phyloP scores from a whole-genome alignment of 1,140 invertebrate genomes.

The Papilio aristodemus region DNA sequence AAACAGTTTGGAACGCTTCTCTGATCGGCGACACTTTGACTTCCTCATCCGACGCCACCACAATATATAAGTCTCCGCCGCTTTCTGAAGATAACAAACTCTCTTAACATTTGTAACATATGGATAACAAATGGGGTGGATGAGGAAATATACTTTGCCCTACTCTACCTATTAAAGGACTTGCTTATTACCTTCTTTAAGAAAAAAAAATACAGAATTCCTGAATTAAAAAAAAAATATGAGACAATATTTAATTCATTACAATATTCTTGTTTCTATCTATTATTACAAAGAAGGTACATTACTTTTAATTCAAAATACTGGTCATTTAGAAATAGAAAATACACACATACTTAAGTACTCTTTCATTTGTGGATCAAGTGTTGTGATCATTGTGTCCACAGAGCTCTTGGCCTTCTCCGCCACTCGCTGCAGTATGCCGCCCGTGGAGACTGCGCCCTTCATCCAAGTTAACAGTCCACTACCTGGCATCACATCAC shows the following conservation, averaged over 20 bases:
- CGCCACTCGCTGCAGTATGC: constrained; percentile 72
- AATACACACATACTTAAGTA: constrained; percentile 85
- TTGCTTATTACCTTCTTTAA: too few relatives aligned
- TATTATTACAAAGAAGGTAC: too few relatives aligned
- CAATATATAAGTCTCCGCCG: constrained; percentile 87
- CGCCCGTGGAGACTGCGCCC: constrained; percentile 79
- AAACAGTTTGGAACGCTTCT: constrained; percentile 90
- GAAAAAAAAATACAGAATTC: too few relatives aligned
- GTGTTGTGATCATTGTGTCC: constrained; percentile 92
- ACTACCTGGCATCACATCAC: constrained; percentile 77
- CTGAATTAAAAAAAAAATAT: too few relatives aligned
- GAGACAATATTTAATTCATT: too few relatives aligned
- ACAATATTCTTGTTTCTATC: too few relatives aligned
- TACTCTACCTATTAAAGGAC: too few relatives aligned
- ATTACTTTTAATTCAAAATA: too few relatives aligned
- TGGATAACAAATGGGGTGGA: too few relatives aligned
- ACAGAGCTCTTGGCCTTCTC: constrained; percentile 92
- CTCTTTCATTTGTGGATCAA: constrained; percentile 95
- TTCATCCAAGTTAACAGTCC: constrained; percentile 82
- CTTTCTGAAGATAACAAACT: constrained; percentile 83
- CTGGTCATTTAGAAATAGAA: too few relatives aligned
- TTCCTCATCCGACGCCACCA: constrained; percentile 90
- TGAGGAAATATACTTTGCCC: constrained; percentile 25
- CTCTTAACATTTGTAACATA: constrained; percentile 6
- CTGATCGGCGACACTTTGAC: constrained; percentile 88